phyloP scores from a whole-genome alignment of 2,888 invertebrate species.

The Tenthredo notha region DNA sequence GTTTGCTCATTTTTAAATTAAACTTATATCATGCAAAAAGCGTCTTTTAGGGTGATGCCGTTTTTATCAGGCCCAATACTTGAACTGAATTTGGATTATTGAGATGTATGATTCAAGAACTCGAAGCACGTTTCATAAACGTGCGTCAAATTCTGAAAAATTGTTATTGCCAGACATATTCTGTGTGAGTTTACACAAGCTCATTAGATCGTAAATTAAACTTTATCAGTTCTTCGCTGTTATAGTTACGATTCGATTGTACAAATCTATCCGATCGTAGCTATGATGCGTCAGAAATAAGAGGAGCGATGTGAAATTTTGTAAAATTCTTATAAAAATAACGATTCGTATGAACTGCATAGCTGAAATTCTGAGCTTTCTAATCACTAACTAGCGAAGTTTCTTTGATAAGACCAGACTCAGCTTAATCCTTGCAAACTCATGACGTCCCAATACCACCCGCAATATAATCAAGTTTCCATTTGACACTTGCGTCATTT shows the following conservation, averaged over 20 bases:
- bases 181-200: background rate
- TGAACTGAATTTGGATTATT: background rate
- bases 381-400: background rate
- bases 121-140: background rate
- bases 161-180: background rate
- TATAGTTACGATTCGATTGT: background rate
- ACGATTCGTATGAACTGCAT: background rate
- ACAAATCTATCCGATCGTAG: background rate
- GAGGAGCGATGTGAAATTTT: background rate
- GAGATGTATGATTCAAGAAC: background rate
- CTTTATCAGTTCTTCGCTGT: background rate
- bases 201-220: background rate
- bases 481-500: conserved; percentile 35
- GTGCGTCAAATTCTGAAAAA: background rate
- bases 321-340: background rate
- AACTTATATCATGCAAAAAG: background rate
- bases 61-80: background rate
- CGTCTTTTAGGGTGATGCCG: background rate
- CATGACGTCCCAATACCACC: background rate
- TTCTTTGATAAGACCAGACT: conserved; percentile 5
- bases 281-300: background rate
- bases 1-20: background rate
- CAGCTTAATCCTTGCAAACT: conserved; percentile 10
- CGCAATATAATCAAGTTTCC: background rate
- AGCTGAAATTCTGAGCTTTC: background rate